Conservation (phyloP, 2,113 vertebrate genomes). For the Dendrocopos noguchii region DNA sequence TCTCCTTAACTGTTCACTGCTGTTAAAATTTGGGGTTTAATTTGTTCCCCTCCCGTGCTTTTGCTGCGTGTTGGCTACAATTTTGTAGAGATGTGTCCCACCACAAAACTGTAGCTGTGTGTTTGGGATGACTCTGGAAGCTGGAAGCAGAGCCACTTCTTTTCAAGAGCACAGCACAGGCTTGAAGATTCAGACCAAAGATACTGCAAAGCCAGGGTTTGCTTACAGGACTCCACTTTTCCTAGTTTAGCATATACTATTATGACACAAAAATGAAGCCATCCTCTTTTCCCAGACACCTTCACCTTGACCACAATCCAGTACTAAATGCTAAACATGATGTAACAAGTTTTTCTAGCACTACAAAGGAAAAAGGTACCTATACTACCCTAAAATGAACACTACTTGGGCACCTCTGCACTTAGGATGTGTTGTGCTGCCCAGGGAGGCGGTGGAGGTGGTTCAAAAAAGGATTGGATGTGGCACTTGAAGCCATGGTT, state of each 20-base stretch:
- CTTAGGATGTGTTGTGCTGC: neutral
- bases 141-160: neutral
- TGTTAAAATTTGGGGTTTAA: neutral
- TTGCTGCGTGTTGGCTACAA: neutral
- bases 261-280: neutral
- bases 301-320: neutral
- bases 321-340: neutral
- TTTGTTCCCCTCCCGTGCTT: neutral
- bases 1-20: neutral
- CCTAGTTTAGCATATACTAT: neutral
- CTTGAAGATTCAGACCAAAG: neutral
- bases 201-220: neutral
- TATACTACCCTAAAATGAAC: neutral
- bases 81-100: neutral
- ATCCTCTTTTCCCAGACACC: neutral
- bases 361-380: neutral
- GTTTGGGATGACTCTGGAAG: neutral
- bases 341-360: neutral
- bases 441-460: too few relatives aligned
- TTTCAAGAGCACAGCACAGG: neutral
- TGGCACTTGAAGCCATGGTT: too few relatives aligned
- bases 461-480: too few relatives aligned
- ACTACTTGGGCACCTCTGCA: neutral
- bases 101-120: fast-evolving
- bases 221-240: neutral